Evolutionary conservation across 2,797 vertebrate species (phyloP).

Genomic region (Cossypha dichroa): DNA sequence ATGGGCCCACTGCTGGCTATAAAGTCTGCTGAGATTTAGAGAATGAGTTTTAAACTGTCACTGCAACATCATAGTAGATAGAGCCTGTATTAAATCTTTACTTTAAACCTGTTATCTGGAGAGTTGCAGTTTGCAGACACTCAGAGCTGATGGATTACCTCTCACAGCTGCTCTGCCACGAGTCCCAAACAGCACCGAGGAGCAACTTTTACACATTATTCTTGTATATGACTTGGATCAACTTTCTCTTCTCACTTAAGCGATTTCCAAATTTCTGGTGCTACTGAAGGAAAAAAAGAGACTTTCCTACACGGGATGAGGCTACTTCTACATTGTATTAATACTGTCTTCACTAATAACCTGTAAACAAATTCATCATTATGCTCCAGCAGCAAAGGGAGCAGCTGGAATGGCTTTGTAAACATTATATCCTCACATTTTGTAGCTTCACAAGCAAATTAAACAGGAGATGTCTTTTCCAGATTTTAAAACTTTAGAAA

Average conservation of each 20-base stretch:
- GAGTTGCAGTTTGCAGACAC: slow-evolving; percentile 89
- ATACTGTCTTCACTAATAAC: background rate
- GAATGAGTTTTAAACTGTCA: slow-evolving; percentile 96
- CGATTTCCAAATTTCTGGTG: slow-evolving; percentile 23
- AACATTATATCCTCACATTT: background rate
- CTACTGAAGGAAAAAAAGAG: slow-evolving; percentile 9
- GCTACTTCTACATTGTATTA: background rate
- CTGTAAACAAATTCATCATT: background rate
- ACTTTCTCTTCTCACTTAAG: slow-evolving; percentile 62
- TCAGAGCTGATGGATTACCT: slow-evolving; percentile 90
- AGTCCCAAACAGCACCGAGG: slow-evolving; percentile 63
- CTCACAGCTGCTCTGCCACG: slow-evolving; percentile 61
- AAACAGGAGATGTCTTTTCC: background rate
- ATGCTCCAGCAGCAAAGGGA: background rate
- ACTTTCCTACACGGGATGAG: background rate
- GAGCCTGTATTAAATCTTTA: slow-evolving; percentile 89
- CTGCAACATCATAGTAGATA: slow-evolving; percentile 81
- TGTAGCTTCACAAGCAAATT: background rate
- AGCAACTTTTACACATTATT: slow-evolving; percentile 70
- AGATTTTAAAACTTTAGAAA: background rate
- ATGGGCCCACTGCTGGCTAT: slow-evolving; percentile 90
- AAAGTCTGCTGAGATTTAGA: slow-evolving; percentile 92
- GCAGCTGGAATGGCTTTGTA: background rate
- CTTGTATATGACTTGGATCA: slow-evolving; percentile 37
- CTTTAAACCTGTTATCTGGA: slow-evolving; percentile 90